These are phyloP conservation scores for Chiloscyllium plagiosum DNA, from an alignment of 2,113 vertebrate genomes.

Conservation along the genomic window DNA sequence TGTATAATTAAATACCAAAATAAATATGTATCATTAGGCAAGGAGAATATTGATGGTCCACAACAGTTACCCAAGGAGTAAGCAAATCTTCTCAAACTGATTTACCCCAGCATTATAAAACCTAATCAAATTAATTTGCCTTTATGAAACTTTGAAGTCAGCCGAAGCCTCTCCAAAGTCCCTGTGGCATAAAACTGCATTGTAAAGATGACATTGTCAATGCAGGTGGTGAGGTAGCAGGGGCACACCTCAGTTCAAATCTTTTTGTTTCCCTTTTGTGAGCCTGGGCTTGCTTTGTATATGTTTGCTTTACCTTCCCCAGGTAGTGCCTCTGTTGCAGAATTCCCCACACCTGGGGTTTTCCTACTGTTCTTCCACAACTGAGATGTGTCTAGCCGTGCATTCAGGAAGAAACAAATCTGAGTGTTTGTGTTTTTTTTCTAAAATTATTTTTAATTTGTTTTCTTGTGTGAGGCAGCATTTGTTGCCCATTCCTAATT, in stretches of 20 bases:
- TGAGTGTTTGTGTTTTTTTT: not conserved
- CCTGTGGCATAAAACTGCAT: not conserved
- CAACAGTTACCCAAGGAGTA: not conserved
- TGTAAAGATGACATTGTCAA: not conserved
- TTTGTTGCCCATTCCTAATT: not conserved
- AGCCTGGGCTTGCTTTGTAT: not conserved
- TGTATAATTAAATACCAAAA: not conserved
- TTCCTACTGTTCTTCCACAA: not conserved
- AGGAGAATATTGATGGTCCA: not conserved
- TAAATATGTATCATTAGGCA: not conserved
- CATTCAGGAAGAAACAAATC: not conserved
- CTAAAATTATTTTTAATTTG: not conserved
- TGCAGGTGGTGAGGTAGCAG: not conserved
- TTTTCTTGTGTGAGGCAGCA: not conserved
- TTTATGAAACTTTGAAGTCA: conserved; percentile 13
- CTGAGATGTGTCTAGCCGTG: not conserved
- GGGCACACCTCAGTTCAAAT: not conserved
- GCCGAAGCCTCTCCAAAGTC: not conserved
- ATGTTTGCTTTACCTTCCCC: not conserved
- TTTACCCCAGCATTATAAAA: not conserved
- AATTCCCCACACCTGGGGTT: not conserved
- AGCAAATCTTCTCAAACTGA: not conserved
- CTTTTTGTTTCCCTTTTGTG: not conserved
- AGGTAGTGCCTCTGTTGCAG: not conserved
- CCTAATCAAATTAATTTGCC: not conserved